Evolutionary conservation across 2,797 vertebrate species (phyloP).

Genomic region (Tachyglossus aculeatus): DNA sequence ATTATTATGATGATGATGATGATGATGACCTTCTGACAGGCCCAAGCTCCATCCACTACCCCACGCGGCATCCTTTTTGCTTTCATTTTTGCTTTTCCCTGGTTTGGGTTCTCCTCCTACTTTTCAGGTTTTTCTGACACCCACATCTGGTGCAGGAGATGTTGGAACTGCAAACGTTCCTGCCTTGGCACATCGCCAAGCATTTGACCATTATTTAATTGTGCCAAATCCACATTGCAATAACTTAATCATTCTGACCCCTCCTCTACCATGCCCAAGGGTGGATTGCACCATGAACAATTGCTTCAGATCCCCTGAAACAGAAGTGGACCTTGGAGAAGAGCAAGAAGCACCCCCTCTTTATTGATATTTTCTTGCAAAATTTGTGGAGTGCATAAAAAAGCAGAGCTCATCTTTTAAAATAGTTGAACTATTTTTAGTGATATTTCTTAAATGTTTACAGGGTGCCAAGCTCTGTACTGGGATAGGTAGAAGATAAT

Average conservation of each 20-base stretch:
- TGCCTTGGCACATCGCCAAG: background rate
- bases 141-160: background rate
- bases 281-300: background rate
- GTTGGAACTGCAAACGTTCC: background rate
- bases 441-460: too few relatives aligned
- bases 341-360: background rate
- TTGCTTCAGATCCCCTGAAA: background rate
- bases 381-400: conserved; percentile 7
- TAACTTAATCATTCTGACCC: background rate
- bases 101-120: background rate
- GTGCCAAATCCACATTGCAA: background rate
- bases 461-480: too few relatives aligned
- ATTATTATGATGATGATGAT: too few relatives aligned
- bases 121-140: conserved; percentile 6
- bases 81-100: background rate
- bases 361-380: background rate
- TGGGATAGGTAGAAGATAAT: too few relatives aligned
- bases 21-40: too few relatives aligned
- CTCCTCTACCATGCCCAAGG: background rate
- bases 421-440: too few relatives aligned
- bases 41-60: too few relatives aligned
- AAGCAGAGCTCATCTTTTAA: background rate
- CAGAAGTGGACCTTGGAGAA: conserved; percentile 34
- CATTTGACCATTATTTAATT: background rate
- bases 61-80: background rate